Percentiles rank a stretch among this genome's conserved stretches.
Conservation (phyloP, 1,140 invertebrate genomes). For the Drosophila sulfurigaster region DNA sequence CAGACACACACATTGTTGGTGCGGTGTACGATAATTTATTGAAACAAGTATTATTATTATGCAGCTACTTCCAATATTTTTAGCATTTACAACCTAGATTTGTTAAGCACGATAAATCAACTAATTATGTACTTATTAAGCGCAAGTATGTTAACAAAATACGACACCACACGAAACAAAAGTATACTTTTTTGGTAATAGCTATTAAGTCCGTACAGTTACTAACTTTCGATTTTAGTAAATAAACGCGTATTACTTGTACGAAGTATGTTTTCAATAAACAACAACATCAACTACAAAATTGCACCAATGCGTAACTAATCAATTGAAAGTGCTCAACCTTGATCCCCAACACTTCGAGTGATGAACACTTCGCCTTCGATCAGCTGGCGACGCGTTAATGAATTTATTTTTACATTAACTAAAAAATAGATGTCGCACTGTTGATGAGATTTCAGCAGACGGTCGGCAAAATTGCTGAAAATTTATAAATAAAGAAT, state of each 20-base stretch:
- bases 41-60: slow-evolving; percentile 74
- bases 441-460: slow-evolving; percentile 36
- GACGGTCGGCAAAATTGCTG: slow-evolving; percentile 45
- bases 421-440: slow-evolving; percentile 27
- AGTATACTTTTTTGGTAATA: slow-evolving; percentile 74
- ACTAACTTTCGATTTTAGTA: slow-evolving; percentile 77
- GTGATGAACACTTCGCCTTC: slow-evolving; percentile 39
- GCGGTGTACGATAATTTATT: slow-evolving; percentile 72
- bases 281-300: slow-evolving; percentile 60
- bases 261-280: slow-evolving; percentile 63
- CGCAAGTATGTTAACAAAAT: slow-evolving; percentile 28
- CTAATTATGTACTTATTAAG: slow-evolving; percentile 65
- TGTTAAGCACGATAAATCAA: slow-evolving; percentile 55
- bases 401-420: slow-evolving; percentile 77
- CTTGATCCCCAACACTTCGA: slow-evolving; percentile 60
- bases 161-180: slow-evolving; percentile 49
- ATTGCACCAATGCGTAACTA: not conserved
- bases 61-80: slow-evolving; percentile 77
- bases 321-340: slow-evolving; percentile 25
- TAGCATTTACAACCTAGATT: slow-evolving; percentile 55
- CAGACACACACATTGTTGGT: not conserved
- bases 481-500: slow-evolving; percentile 67
- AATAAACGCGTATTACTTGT: slow-evolving; percentile 37
- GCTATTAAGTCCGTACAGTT: slow-evolving; percentile 68
- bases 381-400: slow-evolving; percentile 69